These are phyloP conservation scores for Heteronetta atricapilla DNA, from an alignment of 2,113 vertebrate genomes.

Conservation along the genomic window DNA sequence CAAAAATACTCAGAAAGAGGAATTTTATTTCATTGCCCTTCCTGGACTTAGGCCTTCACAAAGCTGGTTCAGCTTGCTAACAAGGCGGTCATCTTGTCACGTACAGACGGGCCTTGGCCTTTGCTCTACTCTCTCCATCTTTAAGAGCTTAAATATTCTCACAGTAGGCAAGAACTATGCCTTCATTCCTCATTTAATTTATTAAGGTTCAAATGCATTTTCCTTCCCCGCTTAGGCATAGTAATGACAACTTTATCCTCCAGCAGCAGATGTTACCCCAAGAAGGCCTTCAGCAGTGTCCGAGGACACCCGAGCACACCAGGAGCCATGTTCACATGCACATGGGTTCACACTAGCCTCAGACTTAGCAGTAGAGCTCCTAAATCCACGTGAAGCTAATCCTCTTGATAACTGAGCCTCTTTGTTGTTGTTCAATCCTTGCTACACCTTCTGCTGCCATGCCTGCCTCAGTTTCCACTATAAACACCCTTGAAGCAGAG, in stretches of 20 bases:
- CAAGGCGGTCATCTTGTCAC: no score
- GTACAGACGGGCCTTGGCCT: not conserved
- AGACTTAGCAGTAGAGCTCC: not conserved
- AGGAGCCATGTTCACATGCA: fast-evolving
- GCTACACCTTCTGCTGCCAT: not conserved
- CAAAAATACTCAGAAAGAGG: not conserved
- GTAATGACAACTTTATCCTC: not conserved
- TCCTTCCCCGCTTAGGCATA: not conserved
- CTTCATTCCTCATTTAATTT: not conserved
- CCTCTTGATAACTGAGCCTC: fast-evolving
- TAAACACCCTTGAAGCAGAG: not conserved
- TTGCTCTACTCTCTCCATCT: not conserved
- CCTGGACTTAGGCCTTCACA: not conserved
- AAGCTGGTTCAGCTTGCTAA: not conserved
- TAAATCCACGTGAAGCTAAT: no score
- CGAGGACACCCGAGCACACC: not conserved
- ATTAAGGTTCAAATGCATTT: not conserved
- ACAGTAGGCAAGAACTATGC: not conserved
- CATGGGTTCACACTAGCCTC: not conserved
- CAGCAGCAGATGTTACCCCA: not conserved
- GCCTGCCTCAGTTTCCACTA: not conserved
- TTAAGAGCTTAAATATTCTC: not conserved
- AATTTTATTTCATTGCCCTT: not conserved
- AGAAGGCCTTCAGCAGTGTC: not conserved
- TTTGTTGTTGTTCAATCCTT: not conserved